phyloP scores from a whole-genome alignment of 2,113 vertebrate species.

The Melozone crissalis region DNA sequence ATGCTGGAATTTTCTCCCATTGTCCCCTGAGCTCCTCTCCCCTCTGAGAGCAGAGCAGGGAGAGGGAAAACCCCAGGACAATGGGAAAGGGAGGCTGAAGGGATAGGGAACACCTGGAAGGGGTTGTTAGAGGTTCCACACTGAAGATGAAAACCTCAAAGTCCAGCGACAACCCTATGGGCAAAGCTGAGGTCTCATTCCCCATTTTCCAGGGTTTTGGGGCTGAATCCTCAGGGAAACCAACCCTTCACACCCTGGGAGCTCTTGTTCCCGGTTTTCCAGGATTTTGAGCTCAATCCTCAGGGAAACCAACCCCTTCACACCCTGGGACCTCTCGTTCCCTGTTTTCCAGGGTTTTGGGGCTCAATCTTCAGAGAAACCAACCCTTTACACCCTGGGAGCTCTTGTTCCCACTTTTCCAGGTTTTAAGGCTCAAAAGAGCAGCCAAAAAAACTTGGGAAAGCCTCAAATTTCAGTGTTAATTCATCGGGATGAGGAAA shows the following conservation, averaged over 20 bases:
- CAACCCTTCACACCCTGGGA: too few species aligned
- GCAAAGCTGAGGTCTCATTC: background rate
- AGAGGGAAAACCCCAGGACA: background rate
- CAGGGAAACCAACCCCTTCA: too few species aligned
- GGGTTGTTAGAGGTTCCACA: accelerated
- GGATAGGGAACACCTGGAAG: background rate
- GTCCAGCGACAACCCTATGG: too few species aligned
- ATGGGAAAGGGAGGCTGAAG: background rate
- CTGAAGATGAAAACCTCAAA: accelerated
- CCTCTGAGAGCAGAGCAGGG: background rate
- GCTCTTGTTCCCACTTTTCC: too few species aligned
- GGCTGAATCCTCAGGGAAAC: too few species aligned
- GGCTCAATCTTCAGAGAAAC: too few species aligned
- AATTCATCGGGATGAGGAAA: background rate
- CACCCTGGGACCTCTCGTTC: too few species aligned
- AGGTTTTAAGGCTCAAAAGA: background rate
- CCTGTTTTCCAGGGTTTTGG: too few species aligned
- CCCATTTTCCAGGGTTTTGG: accelerated
- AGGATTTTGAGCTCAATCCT: too few species aligned
- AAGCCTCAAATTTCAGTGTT: background rate
- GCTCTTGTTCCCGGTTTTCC: too few species aligned
- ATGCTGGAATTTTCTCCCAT: background rate
- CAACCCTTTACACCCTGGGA: too few species aligned
- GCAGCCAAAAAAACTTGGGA: accelerated
- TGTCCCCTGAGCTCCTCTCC: background rate